Evolutionary conservation across 2,888 invertebrate species (phyloP).

Genomic region (Ceratothoa steindachneri): DNA sequence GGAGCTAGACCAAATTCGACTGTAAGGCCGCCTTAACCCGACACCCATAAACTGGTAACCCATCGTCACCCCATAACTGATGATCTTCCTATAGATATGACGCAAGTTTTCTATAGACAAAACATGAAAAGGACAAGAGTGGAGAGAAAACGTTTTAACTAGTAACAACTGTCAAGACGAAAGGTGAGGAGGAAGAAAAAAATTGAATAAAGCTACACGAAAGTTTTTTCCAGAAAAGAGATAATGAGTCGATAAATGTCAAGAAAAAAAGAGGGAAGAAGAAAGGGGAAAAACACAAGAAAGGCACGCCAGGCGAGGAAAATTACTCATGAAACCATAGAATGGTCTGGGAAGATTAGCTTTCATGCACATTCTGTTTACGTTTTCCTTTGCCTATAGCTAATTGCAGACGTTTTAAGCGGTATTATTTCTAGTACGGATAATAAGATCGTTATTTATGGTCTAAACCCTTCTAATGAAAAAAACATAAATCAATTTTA

Average conservation of each 20-base stretch:
- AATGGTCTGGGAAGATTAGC: background rate
- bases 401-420: constrained; percentile 2
- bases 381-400: background rate
- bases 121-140: too few species aligned
- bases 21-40: too few species aligned
- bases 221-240: background rate
- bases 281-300: background rate
- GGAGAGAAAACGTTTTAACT: too few species aligned
- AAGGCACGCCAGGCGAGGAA: too few species aligned
- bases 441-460: constrained; percentile 5
- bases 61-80: too few species aligned
- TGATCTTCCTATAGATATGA: too few species aligned
- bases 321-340: background rate
- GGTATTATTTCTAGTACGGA: constrained; percentile 9
- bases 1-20: too few species aligned
- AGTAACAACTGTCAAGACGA: too few species aligned
- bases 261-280: background rate
- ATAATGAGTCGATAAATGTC: background rate
- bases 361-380: background rate
- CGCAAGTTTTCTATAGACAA: too few species aligned
- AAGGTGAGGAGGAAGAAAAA: too few species aligned
- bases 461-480: background rate
- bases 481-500: background rate
- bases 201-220: background rate
- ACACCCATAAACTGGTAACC: too few species aligned